Evolutionary conservation across 2,113 vertebrate genomes (phyloP).

Genomic region (Prunella himalayana): DNA sequence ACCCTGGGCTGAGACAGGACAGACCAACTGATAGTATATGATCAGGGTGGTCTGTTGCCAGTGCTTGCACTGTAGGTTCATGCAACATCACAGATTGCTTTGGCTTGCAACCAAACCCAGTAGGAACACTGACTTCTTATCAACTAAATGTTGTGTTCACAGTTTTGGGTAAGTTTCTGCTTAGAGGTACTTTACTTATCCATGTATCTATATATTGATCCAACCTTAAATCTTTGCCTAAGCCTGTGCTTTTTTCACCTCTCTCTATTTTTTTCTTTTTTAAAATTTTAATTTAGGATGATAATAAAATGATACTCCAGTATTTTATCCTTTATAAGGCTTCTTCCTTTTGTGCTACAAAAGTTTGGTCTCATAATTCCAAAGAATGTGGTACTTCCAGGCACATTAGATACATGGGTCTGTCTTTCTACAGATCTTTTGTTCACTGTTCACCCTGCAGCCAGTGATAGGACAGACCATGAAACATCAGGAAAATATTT

Average conservation of each 20-base stretch:
- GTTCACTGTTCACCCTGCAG: neutral
- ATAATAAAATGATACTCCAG: neutral
- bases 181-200: neutral
- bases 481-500: neutral
- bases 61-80: neutral
- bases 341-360: neutral
- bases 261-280: too few species aligned
- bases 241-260: neutral
- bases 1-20: neutral
- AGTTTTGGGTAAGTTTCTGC: neutral
- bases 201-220: neutral
- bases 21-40: fast-evolving
- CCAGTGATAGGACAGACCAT: neutral
- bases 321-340: neutral
- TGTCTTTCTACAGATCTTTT: neutral
- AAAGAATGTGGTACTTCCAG: neutral
- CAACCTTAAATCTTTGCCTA: neutral
- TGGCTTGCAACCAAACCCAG: neutral
- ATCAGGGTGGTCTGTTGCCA: fast-evolving
- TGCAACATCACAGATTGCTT: neutral
- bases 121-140: neutral
- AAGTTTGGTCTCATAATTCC: neutral
- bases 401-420: fast-evolving
- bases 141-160: neutral
- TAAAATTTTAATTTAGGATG: neutral